phyloP scores from a whole-genome alignment of 2,888 invertebrate genomes.

The Pharmacophagus antenor region DNA sequence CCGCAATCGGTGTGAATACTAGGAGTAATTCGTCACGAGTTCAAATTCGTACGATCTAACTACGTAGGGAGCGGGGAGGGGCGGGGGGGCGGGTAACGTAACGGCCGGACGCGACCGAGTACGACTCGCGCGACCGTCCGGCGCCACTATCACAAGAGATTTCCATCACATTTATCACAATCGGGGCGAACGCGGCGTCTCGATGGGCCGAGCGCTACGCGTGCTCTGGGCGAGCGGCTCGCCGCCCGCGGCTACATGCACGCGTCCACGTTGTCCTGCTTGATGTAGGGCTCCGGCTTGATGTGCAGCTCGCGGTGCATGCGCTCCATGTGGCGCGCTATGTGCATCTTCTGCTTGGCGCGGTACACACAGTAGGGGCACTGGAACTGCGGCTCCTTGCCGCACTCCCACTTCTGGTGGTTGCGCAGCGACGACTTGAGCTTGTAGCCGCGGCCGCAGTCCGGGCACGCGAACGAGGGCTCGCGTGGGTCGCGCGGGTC shows the following conservation, averaged over 20 bases:
- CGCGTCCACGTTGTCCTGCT: slow-evolving; percentile 77
- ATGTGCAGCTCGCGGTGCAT: slow-evolving; percentile 87
- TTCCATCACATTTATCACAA: slow-evolving; percentile 78
- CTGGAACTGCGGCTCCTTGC: slow-evolving; percentile 91
- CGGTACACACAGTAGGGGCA: slow-evolving; percentile 92
- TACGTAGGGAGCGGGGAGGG: slow-evolving; percentile 31
- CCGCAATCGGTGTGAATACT: slow-evolving; percentile 62
- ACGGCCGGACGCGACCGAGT: slow-evolving; percentile 56
- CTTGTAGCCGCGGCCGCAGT: slow-evolving; percentile 92
- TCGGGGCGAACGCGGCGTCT: slow-evolving; percentile 57
- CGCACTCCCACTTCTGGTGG: slow-evolving; percentile 93
- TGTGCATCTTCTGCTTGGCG: slow-evolving; percentile 92
- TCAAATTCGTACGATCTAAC: slow-evolving; percentile 50
- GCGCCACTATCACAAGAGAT: slow-evolving; percentile 77
- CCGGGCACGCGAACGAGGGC: slow-evolving; percentile 87
- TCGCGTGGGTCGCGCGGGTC: slow-evolving; percentile 59
- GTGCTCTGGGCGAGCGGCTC: slow-evolving; percentile 4
- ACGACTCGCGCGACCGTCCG: slow-evolving; percentile 74
- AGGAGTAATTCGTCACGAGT: slow-evolving; percentile 57
- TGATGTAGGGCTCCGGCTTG: slow-evolving; percentile 74
- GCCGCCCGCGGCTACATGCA: slow-evolving; percentile 56
- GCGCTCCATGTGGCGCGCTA: slow-evolving; percentile 90
- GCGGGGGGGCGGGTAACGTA: slow-evolving; percentile 54
- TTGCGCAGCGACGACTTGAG: slow-evolving; percentile 91
- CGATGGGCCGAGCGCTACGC: slow-evolving; percentile 38